Percentiles rank a stretch among this genome's conserved stretches.
phyloP scores from a whole-genome alignment of 1,140 invertebrate genomes.

The Drosophila pectinifera region DNA sequence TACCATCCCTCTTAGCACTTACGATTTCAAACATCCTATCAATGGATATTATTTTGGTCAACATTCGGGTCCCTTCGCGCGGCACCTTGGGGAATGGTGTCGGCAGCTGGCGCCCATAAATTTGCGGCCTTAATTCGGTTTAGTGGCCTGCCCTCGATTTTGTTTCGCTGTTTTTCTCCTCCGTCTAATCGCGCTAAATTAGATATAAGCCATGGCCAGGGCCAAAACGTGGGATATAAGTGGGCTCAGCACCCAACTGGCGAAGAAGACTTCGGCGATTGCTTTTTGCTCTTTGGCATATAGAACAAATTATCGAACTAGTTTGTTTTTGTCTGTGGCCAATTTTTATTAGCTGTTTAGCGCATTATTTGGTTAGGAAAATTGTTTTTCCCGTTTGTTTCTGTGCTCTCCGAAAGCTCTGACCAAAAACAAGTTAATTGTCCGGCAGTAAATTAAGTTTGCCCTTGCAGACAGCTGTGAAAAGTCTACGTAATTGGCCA shows the following conservation, averaged over 20 bases:
- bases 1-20: neutral
- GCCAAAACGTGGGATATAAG: slow-evolving; percentile 26
- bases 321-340: slow-evolving; percentile 57
- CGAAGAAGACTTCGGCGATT: slow-evolving; percentile 34
- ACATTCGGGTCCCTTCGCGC: slow-evolving; percentile 12
- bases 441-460: slow-evolving; percentile 36
- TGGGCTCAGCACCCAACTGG: slow-evolving; percentile 20
- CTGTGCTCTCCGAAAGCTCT: neutral
- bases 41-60: slow-evolving; percentile 51
- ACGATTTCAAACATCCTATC: neutral
- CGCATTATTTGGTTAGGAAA: slow-evolving; percentile 61
- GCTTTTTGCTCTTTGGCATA: slow-evolving; percentile 39
- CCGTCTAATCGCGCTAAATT: slow-evolving; percentile 49
- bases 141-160: slow-evolving; percentile 54
- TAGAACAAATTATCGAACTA: slow-evolving; percentile 75
- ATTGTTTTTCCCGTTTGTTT: slow-evolving; percentile 47
- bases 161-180: slow-evolving; percentile 24
- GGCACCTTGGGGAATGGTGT: slow-evolving; percentile 15
- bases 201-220: slow-evolving; percentile 29
- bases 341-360: slow-evolving; percentile 70
- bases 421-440: slow-evolving; percentile 39
- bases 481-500: slow-evolving; percentile 25
- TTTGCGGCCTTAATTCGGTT: slow-evolving; percentile 71
- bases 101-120: slow-evolving; percentile 54
- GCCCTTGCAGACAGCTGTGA: slow-evolving; percentile 20